Base-by-base conservation (phyloP, 2,797 vertebrate species). In the Myotis daubentonii region DNA sequence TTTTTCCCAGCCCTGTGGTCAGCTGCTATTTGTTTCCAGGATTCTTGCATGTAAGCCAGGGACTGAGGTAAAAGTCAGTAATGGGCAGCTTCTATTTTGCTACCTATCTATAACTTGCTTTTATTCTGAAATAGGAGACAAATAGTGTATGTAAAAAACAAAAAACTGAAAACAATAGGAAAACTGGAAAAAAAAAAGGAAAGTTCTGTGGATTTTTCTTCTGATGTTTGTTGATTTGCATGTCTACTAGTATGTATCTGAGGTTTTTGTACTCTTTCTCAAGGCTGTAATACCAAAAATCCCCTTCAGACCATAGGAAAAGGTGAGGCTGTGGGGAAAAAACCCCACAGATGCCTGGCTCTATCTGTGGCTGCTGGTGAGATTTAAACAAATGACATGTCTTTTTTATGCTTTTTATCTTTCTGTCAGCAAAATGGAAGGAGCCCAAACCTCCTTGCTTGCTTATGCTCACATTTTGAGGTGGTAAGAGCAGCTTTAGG, bases 401-500 rank as follows among this genome's bases (percentile, higher is more conserved):
- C 95, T 97, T 97, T 96, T 91, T 88, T 87, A 15, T 83, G 94
- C 79, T 92, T 97, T 95, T 92, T 88, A 92, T 95, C 75, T 92
- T 94, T 95, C 94, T 92, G 87, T 97, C 90, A 93, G 85, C 88
- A 90, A 95, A 96, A 93, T 96, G 95, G 93, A 97, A 94, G 86
- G 75, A 91, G 65, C 95, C 94, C 95, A 97, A 94, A 92, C 85
- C 87, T 96, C 70, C 84, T 94, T 92, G 94, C 81, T 95, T 94
- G 85, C 93, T 96, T 94, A 75, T 89, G 75, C 88, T 97, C 93
- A 95, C 92, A 95, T 96, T 95, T 84, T 93, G 87, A 95, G 97
- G 93, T 95, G 94, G 78, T 57, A 81, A 92, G 72, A 95, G 95
- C 93, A 96, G 94, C 94, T 96, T 95, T 95, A 95, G 96, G 95